Evolutionary conservation across 2,888 invertebrate species (phyloP), one percentile per base, ranked within the genome.

Genomic region (Maniola hyperantus): DNA sequence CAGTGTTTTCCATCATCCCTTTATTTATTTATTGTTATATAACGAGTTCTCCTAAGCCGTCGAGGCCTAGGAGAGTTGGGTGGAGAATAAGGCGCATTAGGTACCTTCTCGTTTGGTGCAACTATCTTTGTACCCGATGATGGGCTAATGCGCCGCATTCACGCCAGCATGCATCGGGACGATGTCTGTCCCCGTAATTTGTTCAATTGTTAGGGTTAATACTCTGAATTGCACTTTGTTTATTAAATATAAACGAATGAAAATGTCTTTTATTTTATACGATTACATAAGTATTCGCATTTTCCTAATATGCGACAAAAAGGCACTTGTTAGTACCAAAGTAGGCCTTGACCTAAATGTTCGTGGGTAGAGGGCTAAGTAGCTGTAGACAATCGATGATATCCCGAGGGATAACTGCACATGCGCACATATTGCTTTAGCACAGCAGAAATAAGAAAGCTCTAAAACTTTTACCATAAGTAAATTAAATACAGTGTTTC

Each of bases 181-280:
- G 79, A 79, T 80, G 79, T 73, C 83, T 80, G 87, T 88, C 87
- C 84, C 83, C 79, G 81, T 85, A 76, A 89, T 89, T 89, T 91
- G 89, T 91, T 91, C 90, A 91, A 91, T 91, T 90, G 89, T 91
- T 91, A 91, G 87, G 88, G 88, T 87, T 91, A 91, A 91, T 83
- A 83, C 89, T 92, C 92, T 93, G 93, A 91, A 93, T 92, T 93
- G 92, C 92, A 92, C 86, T 91, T 92, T 92, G 89, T 92, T 92
- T 92, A 93, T 91, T 91, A 91, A 93, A 93, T 93, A 92, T 92
- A 92, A 92, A 93, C 88, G 88, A 92, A 91, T 90, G 87, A 91
- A 90, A 86, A 55, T 44, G 67, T 64, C 73, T 73, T 72, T 78
- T 77, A 67, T 70, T 70, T 54, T 44, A 57, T 46, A 57, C 50